A percentile compares a stretch with the other conserved stretches of the same genome.
phyloP scores from a whole-genome alignment of 2,888 invertebrate genomes.

The Athripsodes cinereus region DNA sequence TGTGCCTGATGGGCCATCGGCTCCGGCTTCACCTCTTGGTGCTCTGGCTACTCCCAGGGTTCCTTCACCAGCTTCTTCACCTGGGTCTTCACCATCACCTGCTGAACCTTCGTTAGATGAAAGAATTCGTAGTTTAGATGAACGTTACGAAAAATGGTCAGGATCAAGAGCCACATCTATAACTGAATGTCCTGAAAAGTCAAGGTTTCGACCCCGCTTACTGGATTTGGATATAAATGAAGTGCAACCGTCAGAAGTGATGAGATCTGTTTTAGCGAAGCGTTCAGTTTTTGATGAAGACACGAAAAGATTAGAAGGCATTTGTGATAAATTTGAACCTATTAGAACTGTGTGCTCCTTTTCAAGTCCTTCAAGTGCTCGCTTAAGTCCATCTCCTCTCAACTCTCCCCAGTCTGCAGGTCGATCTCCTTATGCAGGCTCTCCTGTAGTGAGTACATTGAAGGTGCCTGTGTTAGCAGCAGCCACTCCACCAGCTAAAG shows the following conservation, averaged over 20 bases:
- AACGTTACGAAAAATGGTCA: slow-evolving; percentile 89
- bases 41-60: slow-evolving; percentile 62
- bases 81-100: slow-evolving; percentile 60
- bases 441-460: slow-evolving; percentile 15
- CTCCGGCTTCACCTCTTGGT: slow-evolving; percentile 42
- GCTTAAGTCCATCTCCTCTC: slow-evolving; percentile 24
- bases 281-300: slow-evolving; percentile 96
- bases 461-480: slow-evolving; percentile 28
- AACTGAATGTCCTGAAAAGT: slow-evolving; percentile 48
- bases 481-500: slow-evolving; percentile 37
- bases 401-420: slow-evolving; percentile 26
- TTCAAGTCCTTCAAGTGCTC: slow-evolving; percentile 28
- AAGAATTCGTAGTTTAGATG: slow-evolving; percentile 85
- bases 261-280: slow-evolving; percentile 85
- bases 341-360: slow-evolving; percentile 29
- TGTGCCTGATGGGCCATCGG: slow-evolving; percentile 38
- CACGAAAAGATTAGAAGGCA: slow-evolving; percentile 83
- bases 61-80: slow-evolving; percentile 70
- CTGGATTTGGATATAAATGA: slow-evolving; percentile 74
- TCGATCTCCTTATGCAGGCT: slow-evolving; percentile 27
- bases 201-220: slow-evolving; percentile 63
- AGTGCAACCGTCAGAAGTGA: slow-evolving; percentile 89
- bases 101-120: slow-evolving; percentile 82
- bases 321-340: slow-evolving; percentile 73
- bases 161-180: slow-evolving; percentile 58